Percentiles rank a stretch among this genome's conserved stretches.
Conservation (phyloP, 2,113 vertebrate species). For the Pardalotus punctatus region DNA sequence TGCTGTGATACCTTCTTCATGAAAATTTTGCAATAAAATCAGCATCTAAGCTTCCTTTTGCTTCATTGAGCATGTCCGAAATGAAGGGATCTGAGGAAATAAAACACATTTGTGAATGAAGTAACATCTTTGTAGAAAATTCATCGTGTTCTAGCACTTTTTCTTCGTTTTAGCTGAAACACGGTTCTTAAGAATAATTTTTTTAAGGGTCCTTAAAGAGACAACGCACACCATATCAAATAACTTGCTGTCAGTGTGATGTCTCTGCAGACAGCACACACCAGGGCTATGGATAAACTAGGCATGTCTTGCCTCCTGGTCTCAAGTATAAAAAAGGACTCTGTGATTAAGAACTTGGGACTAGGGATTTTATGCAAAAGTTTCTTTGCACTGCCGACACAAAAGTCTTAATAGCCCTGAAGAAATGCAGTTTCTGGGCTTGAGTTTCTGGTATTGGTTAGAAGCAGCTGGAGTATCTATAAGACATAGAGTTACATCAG, state of each 20-base stretch:
- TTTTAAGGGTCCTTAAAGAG: background rate
- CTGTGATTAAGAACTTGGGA: background rate
- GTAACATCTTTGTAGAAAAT: background rate
- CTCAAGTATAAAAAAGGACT: background rate
- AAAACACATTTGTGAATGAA: background rate
- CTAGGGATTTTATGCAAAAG: background rate
- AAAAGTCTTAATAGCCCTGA: background rate
- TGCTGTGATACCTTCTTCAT: background rate
- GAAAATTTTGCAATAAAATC: background rate
- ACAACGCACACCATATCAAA: rapidly evolving
- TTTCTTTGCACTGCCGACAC: background rate
- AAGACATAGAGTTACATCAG: background rate
- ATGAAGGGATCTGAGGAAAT: background rate
- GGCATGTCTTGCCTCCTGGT: background rate
- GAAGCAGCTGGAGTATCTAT: background rate
- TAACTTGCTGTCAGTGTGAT: background rate
- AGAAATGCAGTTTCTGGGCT: background rate
- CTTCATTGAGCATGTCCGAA: background rate
- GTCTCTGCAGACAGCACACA: background rate
- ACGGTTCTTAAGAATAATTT: background rate
- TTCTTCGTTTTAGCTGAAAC: background rate
- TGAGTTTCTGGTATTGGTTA: background rate
- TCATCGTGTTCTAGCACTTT: rapidly evolving
- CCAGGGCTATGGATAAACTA: background rate
- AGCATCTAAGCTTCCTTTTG: background rate